phyloP scores from a whole-genome alignment of 2,888 invertebrate species.

The Cyclophora punctaria region DNA sequence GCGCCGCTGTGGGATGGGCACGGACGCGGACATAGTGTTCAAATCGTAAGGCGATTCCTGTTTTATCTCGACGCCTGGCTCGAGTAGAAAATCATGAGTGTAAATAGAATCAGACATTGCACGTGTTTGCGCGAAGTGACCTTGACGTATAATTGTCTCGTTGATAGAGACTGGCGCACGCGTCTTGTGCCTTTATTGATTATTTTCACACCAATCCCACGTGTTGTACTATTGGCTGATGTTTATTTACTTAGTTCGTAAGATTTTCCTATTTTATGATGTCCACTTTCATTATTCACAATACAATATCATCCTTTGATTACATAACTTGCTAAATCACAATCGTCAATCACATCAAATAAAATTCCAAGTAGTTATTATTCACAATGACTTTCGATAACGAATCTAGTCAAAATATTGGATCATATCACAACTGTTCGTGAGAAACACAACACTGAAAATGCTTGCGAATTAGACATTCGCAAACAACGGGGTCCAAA shows the following conservation, averaged over 20 bases:
- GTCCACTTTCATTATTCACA: background rate
- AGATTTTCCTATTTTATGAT: no score
- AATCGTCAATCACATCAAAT: conserved; percentile 35
- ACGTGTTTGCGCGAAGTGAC: conserved; percentile 69
- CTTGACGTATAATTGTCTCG: conserved; percentile 69
- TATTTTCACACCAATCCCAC: conserved; percentile 60
- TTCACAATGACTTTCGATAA: conserved; percentile 68
- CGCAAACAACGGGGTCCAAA: conserved; percentile 8
- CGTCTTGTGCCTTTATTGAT: conserved; percentile 67
- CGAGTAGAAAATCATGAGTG: conserved; percentile 78
- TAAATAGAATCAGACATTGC: conserved; percentile 79
- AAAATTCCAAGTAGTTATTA: conserved; percentile 49
- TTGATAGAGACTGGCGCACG: conserved; percentile 70
- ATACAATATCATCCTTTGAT: conserved; percentile 38
- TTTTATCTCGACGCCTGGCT: conserved; percentile 77
- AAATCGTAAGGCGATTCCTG: conserved; percentile 74
- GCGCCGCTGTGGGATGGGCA: conserved; percentile 78
- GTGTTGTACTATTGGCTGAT: conserved; percentile 41
- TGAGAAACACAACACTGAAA: conserved; percentile 2
- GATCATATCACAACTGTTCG: background rate
- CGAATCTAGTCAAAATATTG: conserved; percentile 10
- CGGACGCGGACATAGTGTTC: conserved; percentile 73
- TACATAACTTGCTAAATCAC: conserved; percentile 61
- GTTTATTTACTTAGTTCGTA: conserved; percentile 22
- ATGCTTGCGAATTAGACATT: conserved; percentile 4